A percentile compares a stretch with the other conserved stretches of the same genome.
Conservation (phyloP, 92 coral and sea anemone species). For the Parazoanthus darwini region DNA sequence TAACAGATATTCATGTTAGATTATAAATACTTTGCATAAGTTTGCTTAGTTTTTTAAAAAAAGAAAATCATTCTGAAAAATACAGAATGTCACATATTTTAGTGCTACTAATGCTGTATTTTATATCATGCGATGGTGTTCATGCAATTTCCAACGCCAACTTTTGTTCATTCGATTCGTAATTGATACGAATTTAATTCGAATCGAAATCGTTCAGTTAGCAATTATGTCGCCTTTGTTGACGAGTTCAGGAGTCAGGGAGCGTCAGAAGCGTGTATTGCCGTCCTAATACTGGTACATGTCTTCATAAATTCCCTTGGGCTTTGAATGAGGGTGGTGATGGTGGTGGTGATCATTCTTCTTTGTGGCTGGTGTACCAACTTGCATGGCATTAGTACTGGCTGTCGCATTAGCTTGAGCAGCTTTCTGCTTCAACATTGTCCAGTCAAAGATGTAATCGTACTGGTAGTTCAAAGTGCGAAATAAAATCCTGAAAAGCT, state of each 20-base stretch:
- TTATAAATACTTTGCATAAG: neutral
- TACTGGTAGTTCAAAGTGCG: conserved; percentile 98
- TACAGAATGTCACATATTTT: neutral
- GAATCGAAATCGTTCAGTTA: neutral
- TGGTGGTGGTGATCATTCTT: conserved; percentile 74
- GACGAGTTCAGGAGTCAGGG: neutral
- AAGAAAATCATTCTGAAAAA: neutral
- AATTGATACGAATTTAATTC: neutral
- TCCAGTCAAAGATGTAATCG: conserved; percentile 99
- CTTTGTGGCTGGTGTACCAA: conserved; percentile 63
- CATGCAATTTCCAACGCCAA: conserved; percentile 18
- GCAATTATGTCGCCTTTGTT: neutral
- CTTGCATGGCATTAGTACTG: conserved; percentile 59
- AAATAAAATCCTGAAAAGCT: conserved; percentile 93
- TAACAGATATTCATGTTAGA: neutral
- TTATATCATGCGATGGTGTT: neutral
- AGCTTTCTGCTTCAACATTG: conserved; percentile 97
- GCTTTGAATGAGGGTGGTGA: conserved; percentile 57
- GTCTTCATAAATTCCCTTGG: conserved; percentile 74
- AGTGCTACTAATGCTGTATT: too few relatives aligned
- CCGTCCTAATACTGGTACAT: conserved; percentile 53
- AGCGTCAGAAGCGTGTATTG: neutral
- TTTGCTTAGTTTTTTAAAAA: neutral
- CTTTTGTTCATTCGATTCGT: neutral
- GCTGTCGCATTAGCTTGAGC: conserved; percentile 79